Conservation (phyloP, 2,888 invertebrate genomes). For the Coelopa pilipes region DNA sequence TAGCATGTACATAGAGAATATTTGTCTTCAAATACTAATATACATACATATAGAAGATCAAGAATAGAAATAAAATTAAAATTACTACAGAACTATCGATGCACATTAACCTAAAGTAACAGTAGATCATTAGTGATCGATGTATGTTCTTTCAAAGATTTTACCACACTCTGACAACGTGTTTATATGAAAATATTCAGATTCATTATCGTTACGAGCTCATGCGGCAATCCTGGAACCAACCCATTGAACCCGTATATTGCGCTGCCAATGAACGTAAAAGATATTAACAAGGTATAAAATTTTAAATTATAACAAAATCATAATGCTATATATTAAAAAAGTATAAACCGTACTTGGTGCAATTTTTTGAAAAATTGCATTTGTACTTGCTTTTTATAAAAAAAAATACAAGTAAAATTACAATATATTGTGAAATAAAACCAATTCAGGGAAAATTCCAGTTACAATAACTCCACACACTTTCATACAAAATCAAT, state of each 20-base stretch:
- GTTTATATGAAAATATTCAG: background rate
- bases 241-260: too few species aligned
- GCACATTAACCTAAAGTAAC: too few species aligned
- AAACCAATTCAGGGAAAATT: background rate
- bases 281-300: conserved; percentile 14
- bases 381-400: background rate
- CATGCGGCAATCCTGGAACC: background rate
- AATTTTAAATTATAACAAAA: conserved; percentile 19
- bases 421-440: background rate
- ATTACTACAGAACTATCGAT: too few species aligned
- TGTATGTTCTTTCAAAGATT: too few species aligned
- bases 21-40: too few species aligned
- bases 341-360: background rate
- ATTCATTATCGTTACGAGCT: background rate
- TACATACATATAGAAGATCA: too few species aligned
- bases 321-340: background rate
- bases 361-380: conserved; percentile 1
- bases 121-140: too few species aligned
- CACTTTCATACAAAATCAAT: background rate
- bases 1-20: too few species aligned
- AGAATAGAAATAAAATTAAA: too few species aligned
- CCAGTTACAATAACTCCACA: background rate
- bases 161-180: too few species aligned
- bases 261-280: background rate
- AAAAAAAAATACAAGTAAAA: background rate